Conservation (phyloP, 2,113 vertebrate species). For the Puntigrus tetrazona region DNA sequence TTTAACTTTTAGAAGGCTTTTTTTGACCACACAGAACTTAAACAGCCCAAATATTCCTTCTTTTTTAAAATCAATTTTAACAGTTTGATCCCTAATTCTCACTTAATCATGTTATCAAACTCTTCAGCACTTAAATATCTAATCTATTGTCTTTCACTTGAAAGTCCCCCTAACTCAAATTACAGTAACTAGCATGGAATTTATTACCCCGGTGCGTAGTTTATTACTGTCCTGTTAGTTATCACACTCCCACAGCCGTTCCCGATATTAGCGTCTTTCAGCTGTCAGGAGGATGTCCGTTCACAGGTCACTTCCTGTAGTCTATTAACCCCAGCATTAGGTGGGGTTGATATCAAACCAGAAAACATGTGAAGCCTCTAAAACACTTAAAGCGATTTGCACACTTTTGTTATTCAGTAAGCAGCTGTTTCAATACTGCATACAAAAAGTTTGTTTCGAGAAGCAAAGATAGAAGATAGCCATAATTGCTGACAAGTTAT, state of each 20-base stretch:
- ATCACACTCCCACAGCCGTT: slow-evolving; percentile 15
- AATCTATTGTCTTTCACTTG: not conserved
- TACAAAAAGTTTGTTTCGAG: not conserved
- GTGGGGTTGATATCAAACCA: slow-evolving; percentile 9
- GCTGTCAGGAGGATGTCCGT: not conserved
- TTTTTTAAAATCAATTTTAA: not conserved
- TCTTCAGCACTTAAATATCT: slow-evolving; percentile 22
- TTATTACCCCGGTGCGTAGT: not conserved
- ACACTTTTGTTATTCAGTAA: not conserved
- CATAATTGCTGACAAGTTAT: not conserved
- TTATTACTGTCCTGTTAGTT: not conserved
- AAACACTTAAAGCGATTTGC: slow-evolving; percentile 25
- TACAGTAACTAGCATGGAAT: not conserved
- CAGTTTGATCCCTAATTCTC: not conserved
- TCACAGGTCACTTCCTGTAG: not conserved
- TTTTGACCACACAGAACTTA: not conserved
- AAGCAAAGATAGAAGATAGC: slow-evolving; percentile 3
- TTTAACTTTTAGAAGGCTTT: not conserved
- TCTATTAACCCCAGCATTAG: not conserved
- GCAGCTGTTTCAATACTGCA: not conserved
- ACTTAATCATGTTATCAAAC: not conserved
- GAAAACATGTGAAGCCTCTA: slow-evolving; percentile 6
- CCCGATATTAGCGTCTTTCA: not conserved
- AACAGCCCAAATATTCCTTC: not conserved
- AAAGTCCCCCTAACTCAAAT: not conserved